A percentile compares a stretch with the other conserved stretches of the same genome.
These are phyloP conservation scores for Pseudopipra pipra DNA, from an alignment of 2,113 vertebrate genomes.

Conservation along the genomic window DNA sequence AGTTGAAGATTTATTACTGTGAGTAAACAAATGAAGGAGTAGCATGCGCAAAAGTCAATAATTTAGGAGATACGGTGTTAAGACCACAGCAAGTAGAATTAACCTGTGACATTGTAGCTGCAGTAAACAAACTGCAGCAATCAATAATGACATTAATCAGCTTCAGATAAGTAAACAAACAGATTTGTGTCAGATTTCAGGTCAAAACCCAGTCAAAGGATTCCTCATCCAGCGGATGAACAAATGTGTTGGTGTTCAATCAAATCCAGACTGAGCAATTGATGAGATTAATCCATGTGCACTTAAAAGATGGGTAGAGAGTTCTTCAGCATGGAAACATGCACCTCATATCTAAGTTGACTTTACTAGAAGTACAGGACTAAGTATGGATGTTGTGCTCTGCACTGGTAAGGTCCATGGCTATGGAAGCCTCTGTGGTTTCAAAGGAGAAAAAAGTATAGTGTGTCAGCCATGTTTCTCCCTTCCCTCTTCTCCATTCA, in stretches of 20 bases:
- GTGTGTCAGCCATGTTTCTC: neutral
- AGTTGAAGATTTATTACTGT: conserved; percentile 21
- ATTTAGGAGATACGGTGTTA: neutral
- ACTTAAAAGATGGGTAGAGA: neutral
- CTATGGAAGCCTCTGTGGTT: neutral
- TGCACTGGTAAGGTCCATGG: neutral
- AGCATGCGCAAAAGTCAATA: neutral
- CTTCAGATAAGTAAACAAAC: conserved; percentile 27
- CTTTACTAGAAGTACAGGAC: neutral
- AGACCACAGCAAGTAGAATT: conserved; percentile 15
- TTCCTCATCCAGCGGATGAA: neutral
- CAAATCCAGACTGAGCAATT: neutral
- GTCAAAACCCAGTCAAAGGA: neutral
- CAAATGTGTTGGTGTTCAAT: neutral
- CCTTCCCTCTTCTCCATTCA: neutral
- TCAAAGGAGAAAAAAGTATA: neutral
- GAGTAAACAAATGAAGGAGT: conserved; percentile 17
- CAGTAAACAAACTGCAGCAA: conserved; percentile 8
- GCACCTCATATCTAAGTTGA: neutral
- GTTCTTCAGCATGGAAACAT: neutral
- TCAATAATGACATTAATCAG: conserved; percentile 54
- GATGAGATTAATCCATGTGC: neutral
- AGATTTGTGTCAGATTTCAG: neutral
- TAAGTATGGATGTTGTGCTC: rapidly evolving
- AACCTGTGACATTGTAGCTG: neutral